Evolutionary conservation across 2,888 invertebrate species (phyloP), one percentile per base, ranked within the genome.

Genomic region (Agriopis leucophaearia): DNA sequence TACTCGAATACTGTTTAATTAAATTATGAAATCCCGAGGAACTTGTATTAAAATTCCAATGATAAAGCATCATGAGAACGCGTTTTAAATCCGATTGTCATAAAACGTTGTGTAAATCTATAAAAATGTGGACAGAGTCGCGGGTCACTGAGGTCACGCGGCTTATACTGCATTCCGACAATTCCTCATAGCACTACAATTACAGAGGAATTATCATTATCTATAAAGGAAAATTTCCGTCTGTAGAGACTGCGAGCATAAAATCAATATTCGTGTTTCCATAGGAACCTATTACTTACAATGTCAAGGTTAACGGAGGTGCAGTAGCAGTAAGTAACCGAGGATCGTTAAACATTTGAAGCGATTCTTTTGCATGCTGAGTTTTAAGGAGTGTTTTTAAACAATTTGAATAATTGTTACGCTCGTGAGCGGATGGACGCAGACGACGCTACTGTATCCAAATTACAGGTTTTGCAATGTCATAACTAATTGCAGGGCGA

Each of bases 331-430:
- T 60, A 44, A 64, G 55, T 60, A 44, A 56, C 61, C 9, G 60
- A 35, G 52, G 48, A 56, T 71, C 55, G 66, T 71, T 70, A 71
- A 68, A 65, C 64, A 67, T 71, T 70, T 67, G 71, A 72, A 73
- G 70, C 64, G 61, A 70, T 75, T 63, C 69, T 69, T 64, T 69
- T 64, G 71, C 70, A 71, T 68, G 72, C 66, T 60, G 60, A 70
- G 71, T 71, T 73, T 70, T 69, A 71, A 79, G 77, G 76, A 78
- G 77, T 81, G 78, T 82, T 86, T 85, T 82, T 73, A 79, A 84
- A 84, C 80, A 78, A 84, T 87, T 86, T 81, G 83, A 84, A 85
- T 87, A 88, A 88, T 87, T 84, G 84, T 80, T 79, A 82, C 78
- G 76, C 82, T 81, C 81, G 81, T 80, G 80, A 75, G 68, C 78